phyloP scores from a whole-genome alignment of 2,888 invertebrate species.

The Hemistola chrysoprasaria region DNA sequence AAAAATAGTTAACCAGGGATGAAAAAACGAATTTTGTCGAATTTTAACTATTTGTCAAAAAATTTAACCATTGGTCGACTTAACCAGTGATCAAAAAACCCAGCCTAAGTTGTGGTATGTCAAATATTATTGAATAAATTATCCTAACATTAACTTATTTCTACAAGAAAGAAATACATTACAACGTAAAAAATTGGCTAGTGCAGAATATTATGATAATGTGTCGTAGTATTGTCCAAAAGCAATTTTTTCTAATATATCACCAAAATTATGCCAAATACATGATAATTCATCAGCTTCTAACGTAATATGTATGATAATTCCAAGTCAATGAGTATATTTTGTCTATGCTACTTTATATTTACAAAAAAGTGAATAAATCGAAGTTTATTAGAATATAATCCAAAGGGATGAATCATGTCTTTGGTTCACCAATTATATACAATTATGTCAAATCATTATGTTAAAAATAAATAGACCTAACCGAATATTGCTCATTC shows the following conservation, averaged over 20 bases:
- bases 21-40: too few relatives aligned
- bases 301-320: conserved; percentile 49
- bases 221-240: conserved; percentile 3
- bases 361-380: conserved; percentile 47
- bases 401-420: conserved; percentile 64
- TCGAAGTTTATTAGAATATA: conserved; percentile 43
- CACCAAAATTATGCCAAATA: conserved; percentile 59
- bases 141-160: conserved; percentile 44
- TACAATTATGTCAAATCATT: conserved; percentile 57
- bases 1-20: too few relatives aligned
- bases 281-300: conserved; percentile 41
- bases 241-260: conserved; percentile 31
- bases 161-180: conserved; percentile 33
- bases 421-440: conserved; percentile 76
- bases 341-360: conserved; percentile 38
- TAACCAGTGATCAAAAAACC: too few relatives aligned
- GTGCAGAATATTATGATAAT: not conserved
- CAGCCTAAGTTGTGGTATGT: too few relatives aligned
- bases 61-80: too few relatives aligned
- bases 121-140: conserved; percentile 33
- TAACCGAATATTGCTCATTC: conserved; percentile 62
- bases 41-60: too few relatives aligned
- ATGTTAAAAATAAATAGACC: conserved; percentile 58
- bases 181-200: conserved; percentile 37
- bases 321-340: conserved; percentile 55